These are phyloP conservation scores for Meta bourneti DNA, from an alignment of 2,888 invertebrate species.

Conservation along the genomic window DNA sequence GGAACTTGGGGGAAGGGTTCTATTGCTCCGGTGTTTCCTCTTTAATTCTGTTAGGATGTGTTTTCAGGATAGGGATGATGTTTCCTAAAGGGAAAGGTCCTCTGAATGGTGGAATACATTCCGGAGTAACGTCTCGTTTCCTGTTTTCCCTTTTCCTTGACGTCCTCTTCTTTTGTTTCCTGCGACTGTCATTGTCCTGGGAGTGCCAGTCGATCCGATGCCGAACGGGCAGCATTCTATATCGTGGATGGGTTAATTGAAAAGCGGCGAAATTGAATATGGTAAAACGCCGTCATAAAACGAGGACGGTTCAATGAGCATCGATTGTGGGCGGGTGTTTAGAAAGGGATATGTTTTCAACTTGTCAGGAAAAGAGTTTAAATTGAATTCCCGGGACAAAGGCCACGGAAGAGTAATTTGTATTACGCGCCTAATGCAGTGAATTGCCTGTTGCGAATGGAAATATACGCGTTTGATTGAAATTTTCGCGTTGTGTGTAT, in stretches of 20 bases:
- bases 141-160: not conserved
- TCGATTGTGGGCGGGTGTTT: not conserved
- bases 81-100: conserved; percentile 15
- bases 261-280: not conserved
- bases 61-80: conserved; percentile 24
- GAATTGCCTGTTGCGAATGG: not conserved
- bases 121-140: not conserved
- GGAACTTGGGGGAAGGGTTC: not conserved
- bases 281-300: not conserved
- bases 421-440: not conserved
- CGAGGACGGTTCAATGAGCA: not conserved
- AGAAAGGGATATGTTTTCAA: not conserved
- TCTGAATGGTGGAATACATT: not conserved
- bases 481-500: not conserved
- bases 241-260: not conserved
- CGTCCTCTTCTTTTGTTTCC: not conserved
- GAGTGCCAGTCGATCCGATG: too few species aligned
- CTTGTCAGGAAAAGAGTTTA: not conserved
- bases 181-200: not conserved
- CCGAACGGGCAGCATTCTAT: not conserved
- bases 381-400: not conserved
- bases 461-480: not conserved
- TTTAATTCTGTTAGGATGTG: conserved; percentile 67
- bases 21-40: not conserved
- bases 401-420: not conserved